Evolutionary conservation across 2,113 vertebrate species (phyloP), one percentile per base, ranked within the genome.

Genomic region (Stomatorhinus ivindoensis): DNA sequence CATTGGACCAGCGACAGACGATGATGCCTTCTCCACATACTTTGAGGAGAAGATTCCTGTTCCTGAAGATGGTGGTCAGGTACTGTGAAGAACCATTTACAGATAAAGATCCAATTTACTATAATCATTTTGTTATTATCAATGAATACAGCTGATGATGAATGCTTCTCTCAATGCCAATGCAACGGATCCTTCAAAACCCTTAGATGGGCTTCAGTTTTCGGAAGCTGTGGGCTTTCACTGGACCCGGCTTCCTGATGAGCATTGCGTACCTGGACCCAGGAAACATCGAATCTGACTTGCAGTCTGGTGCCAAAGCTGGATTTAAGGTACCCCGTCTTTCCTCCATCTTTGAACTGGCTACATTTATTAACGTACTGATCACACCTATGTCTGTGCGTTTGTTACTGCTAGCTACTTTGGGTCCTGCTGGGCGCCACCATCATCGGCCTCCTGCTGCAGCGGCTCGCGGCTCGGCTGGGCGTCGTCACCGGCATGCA

Each of bases 211-310:
- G 88, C 24, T 99, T 99, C 84, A 99, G 98, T 91, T 98, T 99
- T 90, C 97, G 98, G 48, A 99, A 99, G 92, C 97, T 99, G n/a
- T 99, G 98, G 98, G 98, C 98, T 1, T 99, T 99, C 93, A 99
- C 98, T 0, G 98, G 98, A 31, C 98, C 98, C 0, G 98, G 98
- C 0, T 99, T 99, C 91, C 96, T 99, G 89, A 99, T 99, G 98
- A 99, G 98, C 95, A 99, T 99, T 0, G 98, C 98, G n/a, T 99
- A 99, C 91, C 92, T 99, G 90, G 98, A 99, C 91, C 98, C 98
- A 0, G 98, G 98, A n/a, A 99, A 99, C 95, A 99, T 99, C 0
- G 98, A 99, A 92, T 99, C 98, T 0, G 98, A 99, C 91, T 94
- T 99, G 24, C 98, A 99, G 94, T 99, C 98, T 1, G 98, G 98